A percentile compares a stretch with the other conserved stretches of the same genome.
These are phyloP conservation scores for Selenia dentaria DNA, from an alignment of 2,888 invertebrate genomes.

Conservation along the genomic window DNA sequence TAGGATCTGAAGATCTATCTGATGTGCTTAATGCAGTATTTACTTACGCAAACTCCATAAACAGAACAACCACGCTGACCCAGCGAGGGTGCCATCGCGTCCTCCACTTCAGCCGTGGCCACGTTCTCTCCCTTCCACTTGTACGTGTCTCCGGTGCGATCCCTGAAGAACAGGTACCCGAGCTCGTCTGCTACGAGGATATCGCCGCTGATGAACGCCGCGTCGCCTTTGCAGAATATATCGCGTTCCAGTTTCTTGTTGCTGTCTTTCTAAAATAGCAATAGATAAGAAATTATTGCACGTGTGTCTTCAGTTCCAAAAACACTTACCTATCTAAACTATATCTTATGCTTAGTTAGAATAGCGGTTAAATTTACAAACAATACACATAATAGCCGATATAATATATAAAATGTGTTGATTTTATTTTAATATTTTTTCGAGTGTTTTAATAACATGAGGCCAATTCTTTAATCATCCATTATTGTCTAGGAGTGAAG, in stretches of 20 bases:
- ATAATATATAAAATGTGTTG: no score
- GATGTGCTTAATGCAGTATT: no score
- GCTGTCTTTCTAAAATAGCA: conserved; percentile 86
- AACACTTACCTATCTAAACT: no score
- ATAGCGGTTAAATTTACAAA: no score
- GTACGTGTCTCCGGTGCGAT: conserved; percentile 94
- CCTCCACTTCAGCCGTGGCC: conserved; percentile 97
- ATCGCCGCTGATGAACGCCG: conserved; percentile 96
- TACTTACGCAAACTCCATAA: conserved; percentile 94
- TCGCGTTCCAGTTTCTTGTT: conserved; percentile 93
- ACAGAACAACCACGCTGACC: conserved; percentile 92
- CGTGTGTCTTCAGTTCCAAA: no score
- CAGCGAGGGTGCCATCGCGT: conserved; percentile 91
- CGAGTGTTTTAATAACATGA: no score
- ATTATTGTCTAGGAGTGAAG: no score
- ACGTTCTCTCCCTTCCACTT: conserved; percentile 99
- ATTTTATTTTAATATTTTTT: no score
- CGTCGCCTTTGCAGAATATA: conserved; percentile 94
- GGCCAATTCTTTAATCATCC: no score
- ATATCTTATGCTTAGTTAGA: no score
- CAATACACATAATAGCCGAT: no score
- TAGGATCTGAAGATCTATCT: no score
- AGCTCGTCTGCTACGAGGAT: conserved; percentile 94
- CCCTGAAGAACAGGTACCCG: conserved; percentile 97
- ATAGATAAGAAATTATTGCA: not conserved